These are phyloP conservation scores for Oppia nitens DNA, from an alignment of 1,140 invertebrate genomes.

Conservation along the genomic window DNA sequence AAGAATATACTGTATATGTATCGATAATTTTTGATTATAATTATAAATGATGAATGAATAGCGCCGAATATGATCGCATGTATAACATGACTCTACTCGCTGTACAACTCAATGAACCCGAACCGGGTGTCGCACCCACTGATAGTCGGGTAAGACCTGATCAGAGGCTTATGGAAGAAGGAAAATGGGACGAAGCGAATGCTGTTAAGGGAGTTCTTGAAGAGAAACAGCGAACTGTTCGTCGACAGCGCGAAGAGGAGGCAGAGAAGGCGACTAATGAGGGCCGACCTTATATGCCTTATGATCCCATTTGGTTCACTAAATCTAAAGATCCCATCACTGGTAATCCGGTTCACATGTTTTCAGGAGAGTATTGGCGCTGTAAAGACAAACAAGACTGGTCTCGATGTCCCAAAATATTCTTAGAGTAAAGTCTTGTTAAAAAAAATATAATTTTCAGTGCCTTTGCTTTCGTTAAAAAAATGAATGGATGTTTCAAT, in stretches of 20 bases:
- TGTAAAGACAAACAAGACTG: conserved; percentile 76
- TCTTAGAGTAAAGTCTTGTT: conserved; percentile 23
- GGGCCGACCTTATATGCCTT: conserved; percentile 50
- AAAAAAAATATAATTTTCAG: not conserved
- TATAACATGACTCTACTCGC: conserved; percentile 91
- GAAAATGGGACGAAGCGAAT: conserved; percentile 91
- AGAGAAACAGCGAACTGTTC: conserved; percentile 34
- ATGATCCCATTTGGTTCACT: conserved; percentile 79
- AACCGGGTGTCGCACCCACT: conserved; percentile 81
- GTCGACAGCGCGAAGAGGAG: conserved; percentile 53
- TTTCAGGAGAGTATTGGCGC: conserved; percentile 79
- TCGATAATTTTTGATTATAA: conserved; percentile 10
- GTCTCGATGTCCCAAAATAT: conserved; percentile 82
- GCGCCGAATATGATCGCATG: conserved; percentile 51
- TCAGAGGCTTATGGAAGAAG: conserved; percentile 93
- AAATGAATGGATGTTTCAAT: not conserved
- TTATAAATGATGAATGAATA: conserved; percentile 33
- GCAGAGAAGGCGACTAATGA: conserved; percentile 56
- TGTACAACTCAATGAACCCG: conserved; percentile 86
- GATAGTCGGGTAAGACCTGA: conserved; percentile 85
- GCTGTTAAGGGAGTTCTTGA: conserved; percentile 68
- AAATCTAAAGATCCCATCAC: conserved; percentile 60
- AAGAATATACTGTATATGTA: not conserved
- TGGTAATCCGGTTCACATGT: conserved; percentile 64
- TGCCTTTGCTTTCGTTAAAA: not conserved